Evolutionary conservation across 2,113 vertebrate species (phyloP), one percentile per base, ranked within the genome.

Genomic region (Onychostoma macrolepis): DNA sequence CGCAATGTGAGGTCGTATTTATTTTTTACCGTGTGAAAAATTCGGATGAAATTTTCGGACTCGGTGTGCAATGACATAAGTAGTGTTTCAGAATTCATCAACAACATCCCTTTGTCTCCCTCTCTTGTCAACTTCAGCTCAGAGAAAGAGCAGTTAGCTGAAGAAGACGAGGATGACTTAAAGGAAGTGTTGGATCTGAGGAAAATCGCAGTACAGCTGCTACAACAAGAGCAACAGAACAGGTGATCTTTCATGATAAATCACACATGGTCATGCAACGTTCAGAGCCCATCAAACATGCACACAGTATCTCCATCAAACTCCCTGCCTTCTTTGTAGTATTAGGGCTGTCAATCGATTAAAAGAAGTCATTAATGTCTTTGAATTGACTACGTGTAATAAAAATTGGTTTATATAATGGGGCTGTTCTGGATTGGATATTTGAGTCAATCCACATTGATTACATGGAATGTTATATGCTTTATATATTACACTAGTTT

Each of bases 171-270:
- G 24, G 97, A 98, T 86, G 97, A 98, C 84, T 93, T 99, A 89
- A 98, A 97, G 91, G 97, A 99, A 92, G 97, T 99, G 85, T 94
- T 97, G 90, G 97, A 99, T 90, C 92, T 99, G 91, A 97, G 97
- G 93, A 99, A 98, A 95, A 98, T 99, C 86, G 97, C 97, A 2
- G 96, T 97, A 82, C 97, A 99, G 87, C 96, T 99, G 78, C 85
- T 99, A 88, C 97, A 99, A 90, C 98, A 99, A 91, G 98, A 99
- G 84, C 97, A 98, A 88, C 98, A 99, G 91, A 98, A 97, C 93
- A 96, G 98, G 98, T 99, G 93, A 26, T 26, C 65, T 71, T 36
- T 63, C 71, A 83, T 21, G 19, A 9, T 4, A 30, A 48, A 4
- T 65, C 33, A 67, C 33, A 41, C 26, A 78, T n/a, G 5, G 53